Evolutionary conservation across 2,113 vertebrate species (phyloP), one percentile per base, ranked within the genome.

Genomic region (Entelurus aequoreus): DNA sequence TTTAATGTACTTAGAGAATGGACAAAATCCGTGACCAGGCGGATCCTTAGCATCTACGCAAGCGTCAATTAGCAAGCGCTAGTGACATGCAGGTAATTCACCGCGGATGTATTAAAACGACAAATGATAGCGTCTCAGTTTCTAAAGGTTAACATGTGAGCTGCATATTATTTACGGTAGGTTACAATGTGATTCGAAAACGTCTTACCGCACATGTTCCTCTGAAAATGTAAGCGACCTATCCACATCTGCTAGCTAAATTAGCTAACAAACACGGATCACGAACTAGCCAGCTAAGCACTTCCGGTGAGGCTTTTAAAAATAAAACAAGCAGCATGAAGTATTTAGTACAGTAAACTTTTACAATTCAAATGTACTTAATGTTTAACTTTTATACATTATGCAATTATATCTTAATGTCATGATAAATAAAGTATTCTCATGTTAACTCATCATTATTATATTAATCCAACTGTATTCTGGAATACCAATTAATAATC

Each of bases 261-360:
- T 76, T 79, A 76, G 84, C 86, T 85, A 83, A 88, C 84, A 83
- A 85, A 83, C 78, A 81, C 75, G 73, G 69, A 79, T 56, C 64
- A 69, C 57, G 55, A 62, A 53, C 63, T 62, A 66, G 40, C 9
- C 13, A 8, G 11, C 44, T 42, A 13, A 56, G 38, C 5, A 14
- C 11, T 79, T 84, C 86, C 84, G 80, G 62, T 28, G 1, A 5
- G 0, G 21, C 0, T 36, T 74, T 76, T 6, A 78, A 80, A 77
- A 79, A 66, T 81, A 83, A 85, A 64, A 4, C 1, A 19, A 11
- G 10, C 2, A 19, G 3, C 21, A 58, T 21, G 10, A 21, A 6
- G 8, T 10, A 55, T 36, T 35, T 2, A 28, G 28, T 53, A 21
- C 21, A 21, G 50, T 12, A 46, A 12, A 11, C 42, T 12, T 1